Base-by-base conservation (phyloP, 2,888 invertebrate species). In the Dermolepida albohirtum region DNA sequence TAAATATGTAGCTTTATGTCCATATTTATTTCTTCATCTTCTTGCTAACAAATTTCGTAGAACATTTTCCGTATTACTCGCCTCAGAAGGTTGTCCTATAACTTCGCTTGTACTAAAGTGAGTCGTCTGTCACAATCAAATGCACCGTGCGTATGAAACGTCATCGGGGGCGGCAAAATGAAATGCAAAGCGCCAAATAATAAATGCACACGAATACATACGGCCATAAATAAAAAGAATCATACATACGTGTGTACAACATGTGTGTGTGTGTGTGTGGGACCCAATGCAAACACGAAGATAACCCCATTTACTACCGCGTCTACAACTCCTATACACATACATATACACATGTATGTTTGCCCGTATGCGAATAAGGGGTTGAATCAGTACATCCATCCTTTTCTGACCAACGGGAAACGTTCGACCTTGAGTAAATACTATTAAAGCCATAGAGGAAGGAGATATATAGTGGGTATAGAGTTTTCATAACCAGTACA, bases 291-390 rank as follows among this genome's bases (percentile, higher is more conserved):
- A 72, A 72, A 72, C 72, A 72, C 64, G 70, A 65, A 72, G 73
- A 73, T 72, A 73, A 73, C 73, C 73, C 73, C 73, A 70, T 72
- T 73, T 72, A 67, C 52, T 52, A 63, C 22, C 41, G 41, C 73
- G 71, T 72, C 72, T 72, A 67, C 52, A 63, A 63, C 22, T 55
- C 41, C 16, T 41, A n/a, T n/a, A 10, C 54, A 16, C n/a, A 55
- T 55, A 55, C 10, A 17, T 40, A 16, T 40, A 41, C 16, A 11
- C 5, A 40, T 16, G 17, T 40, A 41, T 16, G 10, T 34, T 34
- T 34, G 34, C 39, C 11, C 55, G 40, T 40, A 55, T 55, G 41
- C 39, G 55, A 39, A 40, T 16, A 39, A 55, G 55, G 55, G 68
- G 68, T 67, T 70, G 66, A 69, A 64, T 55, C 34, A 10, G 34